Base-by-base conservation (phyloP, 2,113 vertebrate genomes). In the Eidolon helvum region DNA sequence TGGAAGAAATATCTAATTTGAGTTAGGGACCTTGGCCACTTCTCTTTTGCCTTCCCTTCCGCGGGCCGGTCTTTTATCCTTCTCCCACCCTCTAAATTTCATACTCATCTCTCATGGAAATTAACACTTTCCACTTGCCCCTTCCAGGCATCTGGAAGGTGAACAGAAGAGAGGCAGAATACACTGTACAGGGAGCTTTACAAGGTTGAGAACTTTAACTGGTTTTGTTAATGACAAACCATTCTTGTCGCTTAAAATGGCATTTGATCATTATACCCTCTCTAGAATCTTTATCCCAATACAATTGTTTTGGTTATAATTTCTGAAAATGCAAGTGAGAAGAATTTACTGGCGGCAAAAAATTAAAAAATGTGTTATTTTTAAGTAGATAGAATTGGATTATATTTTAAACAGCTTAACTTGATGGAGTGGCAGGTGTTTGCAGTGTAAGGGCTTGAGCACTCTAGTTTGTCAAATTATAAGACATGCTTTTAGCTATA, bases 111-210 rank as follows among this genome's bases (percentile, higher is more conserved):
- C 30, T 48, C 84, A 28, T 21, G 66, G 69, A 96, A 95, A 88
- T 85, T 75, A 94, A 94, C 85, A 74, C 94, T 96, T 95, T 90
- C 92, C 92, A 63, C 77, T 83, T 45, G 71, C 45, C 26, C 88
- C 22, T 94, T 94, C 40, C 83, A 96, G 66, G 91, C 77, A 95
- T 59, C 75, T 94, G 95, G 80, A 94, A 97, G 80, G 92, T 95
- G 84, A 80, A 82, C 33, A 9, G 15, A 4, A 90, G 63, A 80
- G 87, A 74, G 15, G 45, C 79, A 38, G 66, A 93, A 48, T 71
- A 72, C 66, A 48, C 68, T 12, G 72, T 69, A n/a, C 59, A 33
- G 59, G 92, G 80, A 90, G 50, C 35, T 97, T 95, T 61, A 38
- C 92, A 88, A 92, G 92, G 84, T 79, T 87, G 77, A 90, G 80